These are phyloP conservation scores for Mustela lutreola DNA, from an alignment of 2,113 vertebrate genomes.

Conservation along the genomic window DNA sequence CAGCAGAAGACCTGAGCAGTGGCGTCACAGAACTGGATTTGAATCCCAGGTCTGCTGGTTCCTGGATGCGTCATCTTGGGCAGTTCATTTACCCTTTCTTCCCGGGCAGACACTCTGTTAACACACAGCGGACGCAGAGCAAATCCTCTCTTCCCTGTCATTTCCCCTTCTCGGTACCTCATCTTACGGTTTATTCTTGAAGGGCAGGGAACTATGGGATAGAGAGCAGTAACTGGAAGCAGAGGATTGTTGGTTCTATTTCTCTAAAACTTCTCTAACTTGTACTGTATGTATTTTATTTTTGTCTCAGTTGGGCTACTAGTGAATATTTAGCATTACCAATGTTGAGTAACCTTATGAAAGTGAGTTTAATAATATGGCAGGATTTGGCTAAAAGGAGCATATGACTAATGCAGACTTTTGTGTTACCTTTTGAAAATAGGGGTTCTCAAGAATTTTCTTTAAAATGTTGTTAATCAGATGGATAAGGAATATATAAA, in stretches of 20 bases:
- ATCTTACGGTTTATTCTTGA: not conserved
- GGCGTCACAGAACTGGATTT: not conserved
- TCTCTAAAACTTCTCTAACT: not conserved
- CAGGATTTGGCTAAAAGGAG: not conserved
- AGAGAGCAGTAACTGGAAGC: not conserved
- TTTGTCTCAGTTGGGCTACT: not conserved
- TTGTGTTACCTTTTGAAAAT: not conserved
- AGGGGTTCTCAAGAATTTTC: not conserved
- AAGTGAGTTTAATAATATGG: not conserved
- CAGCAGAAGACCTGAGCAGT: not conserved
- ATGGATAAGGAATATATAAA: not conserved
- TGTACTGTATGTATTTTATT: not conserved
- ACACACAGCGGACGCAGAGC: not conserved
- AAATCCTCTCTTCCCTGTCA: not conserved
- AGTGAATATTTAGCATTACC: not conserved
- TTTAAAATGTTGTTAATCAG: not conserved
- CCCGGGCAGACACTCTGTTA: not conserved
- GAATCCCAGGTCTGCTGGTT: not conserved
- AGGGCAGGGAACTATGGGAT: not conserved
- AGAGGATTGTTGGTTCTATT: not conserved
- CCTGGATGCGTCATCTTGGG: not conserved
- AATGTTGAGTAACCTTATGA: not conserved
- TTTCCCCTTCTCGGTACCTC: not conserved
- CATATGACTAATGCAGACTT: not conserved
- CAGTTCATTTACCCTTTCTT: not conserved